A percentile compares a stretch with the other conserved stretches of the same genome.
These are phyloP conservation scores for Erythrolamprus reginae DNA, from an alignment of 2,113 vertebrate species.

Conservation along the genomic window DNA sequence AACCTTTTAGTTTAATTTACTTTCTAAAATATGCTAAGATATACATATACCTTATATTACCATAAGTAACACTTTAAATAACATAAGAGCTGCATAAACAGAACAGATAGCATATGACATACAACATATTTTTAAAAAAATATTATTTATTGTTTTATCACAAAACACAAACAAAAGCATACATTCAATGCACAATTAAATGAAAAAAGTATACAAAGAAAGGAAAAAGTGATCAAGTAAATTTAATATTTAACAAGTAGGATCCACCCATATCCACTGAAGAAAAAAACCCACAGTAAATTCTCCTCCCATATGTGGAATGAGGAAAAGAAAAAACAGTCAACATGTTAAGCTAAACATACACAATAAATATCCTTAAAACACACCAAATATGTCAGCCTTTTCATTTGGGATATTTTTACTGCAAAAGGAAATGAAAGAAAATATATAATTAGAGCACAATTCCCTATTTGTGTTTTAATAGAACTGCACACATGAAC, in stretches of 20 bases:
- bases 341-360: neutral
- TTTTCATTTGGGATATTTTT: neutral
- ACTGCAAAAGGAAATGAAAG: neutral
- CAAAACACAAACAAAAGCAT: no score
- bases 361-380: neutral
- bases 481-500: neutral
- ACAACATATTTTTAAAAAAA: no score
- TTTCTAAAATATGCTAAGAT: neutral
- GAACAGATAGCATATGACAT: neutral
- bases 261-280: no score
- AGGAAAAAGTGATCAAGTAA: no score
- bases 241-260: no score
- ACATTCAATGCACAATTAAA: no score
- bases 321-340: no score
- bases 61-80: neutral
- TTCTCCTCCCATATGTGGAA: no score
- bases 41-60: neutral
- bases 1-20: neutral
- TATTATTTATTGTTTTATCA: no score
- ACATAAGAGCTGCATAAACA: neutral
- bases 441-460: neutral
- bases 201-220: no score
- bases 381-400: neutral
- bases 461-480: neutral
- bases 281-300: no score